Base-by-base conservation (phyloP, 1,140 invertebrate genomes). In the Drosophila pectinifera region DNA sequence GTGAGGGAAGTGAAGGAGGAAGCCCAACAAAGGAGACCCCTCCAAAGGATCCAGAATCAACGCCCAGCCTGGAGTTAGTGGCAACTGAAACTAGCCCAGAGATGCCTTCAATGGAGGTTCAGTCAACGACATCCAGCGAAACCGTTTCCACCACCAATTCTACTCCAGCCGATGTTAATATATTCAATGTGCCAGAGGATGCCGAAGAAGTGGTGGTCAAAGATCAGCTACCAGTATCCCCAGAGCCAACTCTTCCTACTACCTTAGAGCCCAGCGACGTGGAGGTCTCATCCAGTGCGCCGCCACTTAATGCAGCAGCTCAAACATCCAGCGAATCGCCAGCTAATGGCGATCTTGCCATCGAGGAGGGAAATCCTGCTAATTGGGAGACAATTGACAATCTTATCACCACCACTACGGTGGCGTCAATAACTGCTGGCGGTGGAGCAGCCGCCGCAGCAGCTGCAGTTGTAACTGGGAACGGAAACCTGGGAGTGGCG, bases 341-440 rank as follows among this genome's bases (percentile, higher is more conserved):
- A 1, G 43, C 10, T 7, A 81, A 55, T 22, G 77, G 57, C 1
- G 85, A 89, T 24, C 45, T 75, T 7, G 64, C 48, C 3, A 48
- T 80, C 11, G 83, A 88, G 54, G 81, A 90, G 10, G 49, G 67
- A 2, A 76, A 81, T 65, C 61, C 76, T 7, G 54, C 73, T 49
- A 90, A 83, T 46, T 90, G 92, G 76, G 92, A 93, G 28, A 91
- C 82, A 46, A 79, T 93, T 16, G 93, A 93, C 53, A 86, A 89
- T 51, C 69, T 93, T n/a, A 76, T 93, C n/a, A 90, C 89, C 22
- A 92, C 86, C 24, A 91, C 92, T 24, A 82, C 84, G 5, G 73
- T 82, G 42, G 81, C 77, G 4, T 75, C 78, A 0, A 81, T 79
- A 31, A 80, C 80, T 18, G 77, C 83, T 34, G 80, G 85, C 14